Evolutionary conservation across 2,888 invertebrate species (phyloP), one percentile per base, ranked within the genome.

Genomic region (Drosophila barbarae): DNA sequence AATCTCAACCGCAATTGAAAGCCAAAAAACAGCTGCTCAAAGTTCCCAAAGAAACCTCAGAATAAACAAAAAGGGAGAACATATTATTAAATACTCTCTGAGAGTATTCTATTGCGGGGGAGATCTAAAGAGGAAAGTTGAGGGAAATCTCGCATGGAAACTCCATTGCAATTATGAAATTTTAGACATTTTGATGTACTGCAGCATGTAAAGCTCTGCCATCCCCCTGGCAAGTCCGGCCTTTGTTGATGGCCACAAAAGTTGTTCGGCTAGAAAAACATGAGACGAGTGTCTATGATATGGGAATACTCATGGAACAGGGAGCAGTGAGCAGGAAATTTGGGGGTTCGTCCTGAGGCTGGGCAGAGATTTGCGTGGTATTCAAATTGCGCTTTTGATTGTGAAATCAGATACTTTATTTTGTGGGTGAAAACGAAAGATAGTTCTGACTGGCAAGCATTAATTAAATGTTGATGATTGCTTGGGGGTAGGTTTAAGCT

Each of bases 161-260:
- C 75, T 64, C 67, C 69, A 74, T 72, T 84, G 78, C 82, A 85
- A 85, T 82, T 82, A 85, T 82, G 85, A 82, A 85, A 82, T 84
- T 84, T 81, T 73, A 82, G 84, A 82, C 72, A 73, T 85, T 82
- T 74, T 72, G 64, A 84, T 78, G 71, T 78, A 82, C 73, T 74
- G 69, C 57, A 75, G 58, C 71, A 73, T 68, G 68, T 64, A 64
- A 58, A 59, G 64, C 36, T 26, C 15, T 26, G 41, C 42, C 26
- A 30, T 15, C 18, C 38, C 13, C 38, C 13, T 15, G n/a, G 34
- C 28, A 10, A 5, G 15, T 13, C 26, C 8, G 18, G 32, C 44
- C 41, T 38, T 38, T 35, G 36, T 50, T 60, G 35, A 53, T 39
- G 63, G 54, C 57, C 51, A 54, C 54, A 47, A 56, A 70, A 36